Percentiles rank a stretch among this genome's conserved stretches.
These are phyloP conservation scores for Rousettus leschenaultii DNA, from an alignment of 2,113 vertebrate genomes.

Conservation along the genomic window DNA sequence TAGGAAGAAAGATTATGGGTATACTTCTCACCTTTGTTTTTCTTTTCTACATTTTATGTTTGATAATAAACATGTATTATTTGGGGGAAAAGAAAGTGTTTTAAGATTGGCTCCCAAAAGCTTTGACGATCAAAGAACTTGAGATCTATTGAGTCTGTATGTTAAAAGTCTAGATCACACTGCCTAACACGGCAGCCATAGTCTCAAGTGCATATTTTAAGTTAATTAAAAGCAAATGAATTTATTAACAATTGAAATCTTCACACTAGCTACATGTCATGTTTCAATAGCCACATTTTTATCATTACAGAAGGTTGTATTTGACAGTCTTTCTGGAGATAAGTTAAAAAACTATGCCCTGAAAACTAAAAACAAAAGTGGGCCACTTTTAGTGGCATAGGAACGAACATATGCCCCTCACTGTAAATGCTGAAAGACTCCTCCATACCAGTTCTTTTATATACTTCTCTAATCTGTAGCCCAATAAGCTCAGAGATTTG, in stretches of 20 bases:
- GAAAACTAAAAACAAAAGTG: background rate
- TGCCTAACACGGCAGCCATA: background rate
- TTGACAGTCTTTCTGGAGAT: background rate
- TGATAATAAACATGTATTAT: conserved; percentile 27
- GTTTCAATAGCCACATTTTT: background rate
- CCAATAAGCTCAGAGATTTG: background rate
- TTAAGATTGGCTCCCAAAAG: background rate
- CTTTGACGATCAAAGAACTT: background rate
- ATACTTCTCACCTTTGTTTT: background rate
- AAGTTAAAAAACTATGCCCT: background rate
- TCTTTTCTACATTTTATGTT: background rate
- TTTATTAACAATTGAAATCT: background rate
- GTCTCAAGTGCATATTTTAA: background rate
- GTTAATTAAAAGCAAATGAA: background rate
- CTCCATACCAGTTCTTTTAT: background rate
- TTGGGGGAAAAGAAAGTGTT: background rate
- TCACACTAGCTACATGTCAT: background rate
- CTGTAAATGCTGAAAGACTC: background rate
- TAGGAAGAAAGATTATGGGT: conserved; percentile 7
- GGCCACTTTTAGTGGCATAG: background rate
- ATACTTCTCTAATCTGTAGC: background rate
- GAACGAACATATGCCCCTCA: background rate
- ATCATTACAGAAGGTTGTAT: background rate
- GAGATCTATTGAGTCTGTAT: background rate
- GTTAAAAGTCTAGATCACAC: background rate